phyloP scores from a whole-genome alignment of 1,140 invertebrate genomes.

The Lutraria rhynchaena region DNA sequence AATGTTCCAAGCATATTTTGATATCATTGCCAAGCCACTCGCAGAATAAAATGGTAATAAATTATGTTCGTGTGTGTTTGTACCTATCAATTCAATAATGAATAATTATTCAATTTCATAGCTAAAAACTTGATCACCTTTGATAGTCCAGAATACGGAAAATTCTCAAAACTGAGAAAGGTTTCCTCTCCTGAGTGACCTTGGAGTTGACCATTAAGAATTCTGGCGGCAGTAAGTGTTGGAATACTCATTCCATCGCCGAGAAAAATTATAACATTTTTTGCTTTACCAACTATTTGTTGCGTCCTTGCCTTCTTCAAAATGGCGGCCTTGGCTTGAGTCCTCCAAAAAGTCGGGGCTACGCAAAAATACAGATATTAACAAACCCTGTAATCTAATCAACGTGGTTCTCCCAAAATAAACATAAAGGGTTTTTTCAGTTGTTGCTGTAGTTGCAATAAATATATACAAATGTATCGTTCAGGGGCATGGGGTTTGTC shows the following conservation, averaged over 20 bases:
- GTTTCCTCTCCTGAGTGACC: slow-evolving; percentile 87
- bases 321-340: slow-evolving; percentile 27
- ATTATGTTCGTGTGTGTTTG: no score
- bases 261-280: slow-evolving; percentile 95
- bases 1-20: no score
- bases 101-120: neutral
- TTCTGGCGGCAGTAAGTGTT: slow-evolving; percentile 92
- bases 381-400: no score
- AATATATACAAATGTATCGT: no score
- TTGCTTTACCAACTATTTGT: slow-evolving; percentile 84
- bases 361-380: no score
- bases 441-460: no score
- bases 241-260: slow-evolving; percentile 97
- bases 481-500: no score
- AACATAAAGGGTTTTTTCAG: no score
- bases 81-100: neutral
- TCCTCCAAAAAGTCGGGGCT: slow-evolving; percentile 47
- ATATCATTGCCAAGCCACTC: neutral
- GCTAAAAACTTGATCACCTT: slow-evolving; percentile 84
- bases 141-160: slow-evolving; percentile 88
- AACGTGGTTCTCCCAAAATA: no score
- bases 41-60: neutral
- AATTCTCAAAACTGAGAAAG: slow-evolving; percentile 89
- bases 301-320: neutral
- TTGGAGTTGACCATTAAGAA: slow-evolving; percentile 86